These are phyloP conservation scores for Gnatocerus cornutus DNA, from an alignment of 2,888 invertebrate species.

Conservation along the genomic window DNA sequence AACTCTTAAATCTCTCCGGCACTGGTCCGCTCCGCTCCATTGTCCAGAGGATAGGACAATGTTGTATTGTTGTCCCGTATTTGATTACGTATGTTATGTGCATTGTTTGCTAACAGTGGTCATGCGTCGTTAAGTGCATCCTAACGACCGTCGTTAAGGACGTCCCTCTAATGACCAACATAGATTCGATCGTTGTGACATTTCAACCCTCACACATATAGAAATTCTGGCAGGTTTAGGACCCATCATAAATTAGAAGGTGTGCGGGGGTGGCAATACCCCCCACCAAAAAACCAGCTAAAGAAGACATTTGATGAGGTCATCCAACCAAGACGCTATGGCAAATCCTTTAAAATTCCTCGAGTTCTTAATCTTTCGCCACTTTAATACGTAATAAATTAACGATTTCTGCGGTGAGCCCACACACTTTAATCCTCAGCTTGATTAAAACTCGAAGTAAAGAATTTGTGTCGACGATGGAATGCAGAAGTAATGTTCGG, in stretches of 20 bases:
- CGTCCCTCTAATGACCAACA: conserved; percentile 39
- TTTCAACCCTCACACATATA: conserved; percentile 31
- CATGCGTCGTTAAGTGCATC: conserved; percentile 54
- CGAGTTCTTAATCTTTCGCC: too few relatives aligned
- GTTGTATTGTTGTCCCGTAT: conserved; percentile 48
- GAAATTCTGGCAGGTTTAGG: conserved; percentile 11
- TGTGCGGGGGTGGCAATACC: background rate
- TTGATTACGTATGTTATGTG: conserved; percentile 51
- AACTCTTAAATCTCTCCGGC: background rate
- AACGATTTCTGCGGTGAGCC: too few relatives aligned
- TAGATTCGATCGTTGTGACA: conserved; percentile 41
- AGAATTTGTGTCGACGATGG: conserved; percentile 55
- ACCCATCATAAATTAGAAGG: conserved; percentile 5
- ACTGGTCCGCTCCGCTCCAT: conserved; percentile 15
- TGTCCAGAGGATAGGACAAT: conserved; percentile 44
- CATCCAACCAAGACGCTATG: too few relatives aligned
- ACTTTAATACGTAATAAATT: too few relatives aligned
- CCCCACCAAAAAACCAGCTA: too few relatives aligned
- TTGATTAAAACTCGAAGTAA: conserved; percentile 26
- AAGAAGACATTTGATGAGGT: too few relatives aligned
- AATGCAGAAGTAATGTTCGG: conserved; percentile 62
- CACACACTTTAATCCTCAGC: background rate
- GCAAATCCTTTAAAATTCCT: too few relatives aligned
- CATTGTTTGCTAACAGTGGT: conserved; percentile 52
- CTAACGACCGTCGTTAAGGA: conserved; percentile 51